Conservation (phyloP, 2,113 vertebrate genomes). For the Paramormyrops kingsleyae region DNA sequence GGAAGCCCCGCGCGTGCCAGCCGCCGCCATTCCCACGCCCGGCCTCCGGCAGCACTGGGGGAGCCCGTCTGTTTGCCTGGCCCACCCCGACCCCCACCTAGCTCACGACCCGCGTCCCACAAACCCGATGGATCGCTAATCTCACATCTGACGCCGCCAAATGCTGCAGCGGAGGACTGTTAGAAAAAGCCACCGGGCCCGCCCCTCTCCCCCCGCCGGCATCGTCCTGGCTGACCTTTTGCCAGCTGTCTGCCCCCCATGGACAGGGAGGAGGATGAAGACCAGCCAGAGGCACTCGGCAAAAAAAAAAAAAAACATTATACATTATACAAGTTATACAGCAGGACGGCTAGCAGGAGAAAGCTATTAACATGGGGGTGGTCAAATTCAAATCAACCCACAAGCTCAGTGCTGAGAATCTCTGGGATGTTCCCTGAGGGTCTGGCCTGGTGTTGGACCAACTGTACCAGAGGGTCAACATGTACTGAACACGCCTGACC, state of each 20-base stretch:
- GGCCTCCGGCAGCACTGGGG: background rate
- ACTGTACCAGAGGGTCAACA: background rate
- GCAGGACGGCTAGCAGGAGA: background rate
- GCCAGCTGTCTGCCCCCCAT: too few species aligned
- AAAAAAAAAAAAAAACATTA: background rate
- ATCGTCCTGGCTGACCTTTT: conserved; percentile 8
- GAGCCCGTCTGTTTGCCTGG: background rate
- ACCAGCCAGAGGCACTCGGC: background rate
- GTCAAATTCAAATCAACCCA: background rate
- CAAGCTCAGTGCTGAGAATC: background rate
- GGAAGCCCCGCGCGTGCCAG: background rate
- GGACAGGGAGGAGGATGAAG: background rate
- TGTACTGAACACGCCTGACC: background rate
- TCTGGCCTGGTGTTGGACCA: background rate
- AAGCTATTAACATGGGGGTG: background rate
- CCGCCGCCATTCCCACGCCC: background rate
- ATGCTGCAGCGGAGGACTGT: background rate
- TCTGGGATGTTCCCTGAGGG: background rate
- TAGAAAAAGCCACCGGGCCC: background rate
- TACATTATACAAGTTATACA: background rate
- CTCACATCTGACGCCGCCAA: background rate
- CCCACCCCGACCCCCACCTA: background rate
- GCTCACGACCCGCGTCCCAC: background rate
- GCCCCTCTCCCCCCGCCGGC: background rate
- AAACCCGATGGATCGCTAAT: background rate